phyloP scores from a whole-genome alignment of 2,888 invertebrate genomes.

The Bugula neritina region DNA sequence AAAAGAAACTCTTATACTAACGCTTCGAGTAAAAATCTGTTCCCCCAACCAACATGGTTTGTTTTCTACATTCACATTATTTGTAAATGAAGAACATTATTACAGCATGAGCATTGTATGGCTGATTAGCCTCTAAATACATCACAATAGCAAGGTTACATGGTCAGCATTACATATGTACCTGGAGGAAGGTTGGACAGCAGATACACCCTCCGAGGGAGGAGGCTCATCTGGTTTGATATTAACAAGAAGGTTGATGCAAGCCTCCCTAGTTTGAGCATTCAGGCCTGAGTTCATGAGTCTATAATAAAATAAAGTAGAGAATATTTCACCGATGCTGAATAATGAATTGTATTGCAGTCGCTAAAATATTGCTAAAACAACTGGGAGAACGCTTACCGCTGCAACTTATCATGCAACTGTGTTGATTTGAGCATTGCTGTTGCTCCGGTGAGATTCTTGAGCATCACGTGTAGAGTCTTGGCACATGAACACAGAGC shows the following conservation, averaged over 20 bases:
- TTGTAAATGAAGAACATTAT: too few species aligned
- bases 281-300: conserved; percentile 7
- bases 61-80: too few species aligned
- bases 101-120: too few species aligned
- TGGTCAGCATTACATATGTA: too few species aligned
- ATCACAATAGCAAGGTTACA: too few species aligned
- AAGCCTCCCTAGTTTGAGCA: not conserved
- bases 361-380: too few species aligned
- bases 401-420: not conserved
- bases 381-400: not conserved
- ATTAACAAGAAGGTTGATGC: conserved; percentile 13
- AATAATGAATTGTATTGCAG: too few species aligned
- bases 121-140: too few species aligned
- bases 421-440: conserved; percentile 1
- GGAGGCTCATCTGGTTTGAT: not conserved
- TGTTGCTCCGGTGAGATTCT: conserved; percentile 12
- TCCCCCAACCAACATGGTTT: too few species aligned
- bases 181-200: not conserved
- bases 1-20: too few species aligned
- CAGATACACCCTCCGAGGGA: not conserved
- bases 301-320: not conserved
- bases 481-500: not conserved
- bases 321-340: too few species aligned
- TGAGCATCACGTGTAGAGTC: conserved; percentile 3
- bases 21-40: too few species aligned